Evolutionary conservation across 1,140 invertebrate genomes (phyloP).

Genomic region (Drepana arcuata): DNA sequence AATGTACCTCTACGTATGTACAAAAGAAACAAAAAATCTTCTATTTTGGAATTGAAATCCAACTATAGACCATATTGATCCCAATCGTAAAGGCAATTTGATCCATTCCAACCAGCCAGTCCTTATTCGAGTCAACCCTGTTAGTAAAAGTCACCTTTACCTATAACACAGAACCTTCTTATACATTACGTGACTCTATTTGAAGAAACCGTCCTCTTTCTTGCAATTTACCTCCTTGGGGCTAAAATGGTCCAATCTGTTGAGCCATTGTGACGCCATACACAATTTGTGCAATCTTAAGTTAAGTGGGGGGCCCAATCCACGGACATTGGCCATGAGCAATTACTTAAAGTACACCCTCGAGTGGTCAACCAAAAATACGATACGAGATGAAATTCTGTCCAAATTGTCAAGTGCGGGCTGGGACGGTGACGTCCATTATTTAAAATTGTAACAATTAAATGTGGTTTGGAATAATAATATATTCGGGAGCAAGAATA

Average conservation of each 20-base stretch:
- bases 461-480: too few species aligned
- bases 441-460: too few species aligned
- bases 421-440: too few species aligned
- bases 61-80: conserved; percentile 11
- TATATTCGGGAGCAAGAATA: too few species aligned
- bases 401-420: too few species aligned
- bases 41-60: conserved; percentile 15
- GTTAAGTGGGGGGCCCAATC: conserved; percentile 12
- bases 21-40: conserved; percentile 4
- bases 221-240: conserved; percentile 36
- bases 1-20: too few species aligned
- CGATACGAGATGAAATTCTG: conserved; percentile 4
- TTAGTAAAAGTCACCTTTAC: conserved; percentile 32
- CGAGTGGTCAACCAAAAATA: conserved; percentile 2
- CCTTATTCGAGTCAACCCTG: conserved; percentile 31
- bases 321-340: conserved; percentile 1
- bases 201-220: conserved; percentile 26
- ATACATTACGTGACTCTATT: conserved; percentile 57
- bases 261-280: conserved; percentile 30
- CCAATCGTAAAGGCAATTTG: conserved; percentile 16
- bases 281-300: conserved; percentile 21
- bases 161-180: conserved; percentile 38
- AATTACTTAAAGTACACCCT: conserved; percentile 9
- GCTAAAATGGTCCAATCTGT: conserved; percentile 33
- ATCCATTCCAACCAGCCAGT: conserved; percentile 20